These are phyloP conservation scores for Luidia sarsii DNA, from an alignment of 53 echinoderm and acorn worm genomes.

Conservation along the genomic window DNA sequence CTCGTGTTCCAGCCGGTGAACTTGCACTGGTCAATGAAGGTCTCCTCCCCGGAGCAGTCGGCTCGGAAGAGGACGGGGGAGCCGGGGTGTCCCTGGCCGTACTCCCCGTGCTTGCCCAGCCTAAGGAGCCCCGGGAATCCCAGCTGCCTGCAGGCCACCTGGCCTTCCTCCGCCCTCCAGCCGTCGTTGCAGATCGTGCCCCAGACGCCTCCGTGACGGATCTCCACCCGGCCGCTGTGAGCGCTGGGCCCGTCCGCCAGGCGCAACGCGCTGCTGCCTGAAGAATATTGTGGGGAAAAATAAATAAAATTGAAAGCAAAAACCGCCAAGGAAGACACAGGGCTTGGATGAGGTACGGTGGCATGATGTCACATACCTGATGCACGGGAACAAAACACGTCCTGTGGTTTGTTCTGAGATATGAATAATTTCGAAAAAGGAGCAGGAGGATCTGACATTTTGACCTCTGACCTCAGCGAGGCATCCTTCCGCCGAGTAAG, in stretches of 20 bases:
- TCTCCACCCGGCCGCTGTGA: slow-evolving; percentile 4
- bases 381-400: no score
- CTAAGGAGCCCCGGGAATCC: background rate
- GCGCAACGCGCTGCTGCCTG: background rate
- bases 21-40: slow-evolving; percentile 4
- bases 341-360: no score
- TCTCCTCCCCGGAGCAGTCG: background rate
- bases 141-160: slow-evolving; percentile 34
- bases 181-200: slow-evolving; percentile 18
- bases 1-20: background rate
- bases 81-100: slow-evolving; percentile 24
- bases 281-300: no score
- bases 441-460: no score
- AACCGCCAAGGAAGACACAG: no score
- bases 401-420: no score
- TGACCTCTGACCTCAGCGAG: no score
- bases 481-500: no score
- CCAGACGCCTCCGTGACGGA: slow-evolving; percentile 18
- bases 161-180: background rate
- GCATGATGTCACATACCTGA: no score
- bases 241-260: background rate
- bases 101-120: background rate
- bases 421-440: no score
- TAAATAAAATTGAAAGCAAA: no score
- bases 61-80: slow-evolving; percentile 36